Evolutionary conservation across 2,888 invertebrate species (phyloP).

Genomic region (Acanthosepion pharaonis): DNA sequence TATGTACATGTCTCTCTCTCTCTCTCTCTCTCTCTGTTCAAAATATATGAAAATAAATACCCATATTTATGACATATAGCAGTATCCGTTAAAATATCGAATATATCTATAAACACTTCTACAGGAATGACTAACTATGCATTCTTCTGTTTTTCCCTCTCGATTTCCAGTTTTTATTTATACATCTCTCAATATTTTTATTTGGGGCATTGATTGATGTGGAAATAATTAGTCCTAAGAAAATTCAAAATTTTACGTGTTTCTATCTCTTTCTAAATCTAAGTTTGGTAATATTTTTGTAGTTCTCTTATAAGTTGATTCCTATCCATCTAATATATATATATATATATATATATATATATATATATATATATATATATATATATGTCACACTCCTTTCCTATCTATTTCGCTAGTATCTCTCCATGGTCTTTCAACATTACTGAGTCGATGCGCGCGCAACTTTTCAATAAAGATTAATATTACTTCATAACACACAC

Average conservation of each 20-base stretch:
- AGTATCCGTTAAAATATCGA: not conserved
- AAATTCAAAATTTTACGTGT: not conserved
- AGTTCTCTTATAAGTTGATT: too few species aligned
- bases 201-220: not conserved
- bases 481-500: not conserved
- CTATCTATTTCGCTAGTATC: not conserved
- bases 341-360: not conserved
- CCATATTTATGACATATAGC: too few species aligned
- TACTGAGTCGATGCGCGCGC: not conserved
- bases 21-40: too few species aligned
- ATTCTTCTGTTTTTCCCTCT: not conserved
- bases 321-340: not conserved
- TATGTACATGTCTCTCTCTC: too few species aligned
- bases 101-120: too few species aligned
- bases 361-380: not conserved
- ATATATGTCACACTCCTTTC: not conserved
- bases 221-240: not conserved
- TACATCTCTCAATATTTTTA: not conserved
- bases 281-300: too few species aligned
- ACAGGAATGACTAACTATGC: not conserved
- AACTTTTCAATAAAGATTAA: slow-evolving; percentile 33
- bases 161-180: not conserved
- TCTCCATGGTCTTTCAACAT: not conserved
- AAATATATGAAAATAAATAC: too few species aligned
- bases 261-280: not conserved